A percentile compares a stretch with the other conserved stretches of the same genome.
Evolutionary conservation across 2,113 vertebrate genomes (phyloP).

Genomic region (Pholis gunnellus): DNA sequence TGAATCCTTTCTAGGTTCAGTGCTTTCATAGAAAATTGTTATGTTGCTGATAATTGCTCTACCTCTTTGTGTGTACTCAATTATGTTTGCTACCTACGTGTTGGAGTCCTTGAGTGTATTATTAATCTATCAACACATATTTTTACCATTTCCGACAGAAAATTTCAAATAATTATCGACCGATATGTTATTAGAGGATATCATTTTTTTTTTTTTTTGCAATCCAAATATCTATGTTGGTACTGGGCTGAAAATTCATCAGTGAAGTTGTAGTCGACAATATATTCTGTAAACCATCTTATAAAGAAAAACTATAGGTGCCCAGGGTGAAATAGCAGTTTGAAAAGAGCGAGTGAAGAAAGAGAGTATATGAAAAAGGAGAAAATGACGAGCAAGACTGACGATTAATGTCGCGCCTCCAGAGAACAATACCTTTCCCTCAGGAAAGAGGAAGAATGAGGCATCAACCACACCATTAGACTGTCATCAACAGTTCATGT

Average conservation of each 20-base stretch:
- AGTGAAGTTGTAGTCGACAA: not conserved
- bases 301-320: not conserved
- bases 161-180: not conserved
- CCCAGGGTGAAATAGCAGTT: not conserved
- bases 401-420: conserved; percentile 29
- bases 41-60: not conserved
- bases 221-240: not conserved
- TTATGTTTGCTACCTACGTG: not conserved
- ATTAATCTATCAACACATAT: not conserved
- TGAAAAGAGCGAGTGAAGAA: conserved; percentile 3
- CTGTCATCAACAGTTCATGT: conserved; percentile 48
- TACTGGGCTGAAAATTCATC: not conserved
- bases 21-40: not conserved
- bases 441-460: conserved; percentile 22
- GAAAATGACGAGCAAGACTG: conserved; percentile 19
- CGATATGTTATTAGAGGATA: not conserved
- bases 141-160: not conserved
- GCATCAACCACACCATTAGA: conserved; percentile 29
- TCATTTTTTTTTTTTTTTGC: not conserved
- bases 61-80: not conserved
- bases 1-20: not conserved
- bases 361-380: not conserved
- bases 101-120: not conserved
- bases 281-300: not conserved
- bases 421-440: conserved; percentile 36